Evolutionary conservation across 92 coral and sea anemone genomes (phyloP), one percentile per base, ranked within the genome.

Genomic region (Palythoa heliodiscus): DNA sequence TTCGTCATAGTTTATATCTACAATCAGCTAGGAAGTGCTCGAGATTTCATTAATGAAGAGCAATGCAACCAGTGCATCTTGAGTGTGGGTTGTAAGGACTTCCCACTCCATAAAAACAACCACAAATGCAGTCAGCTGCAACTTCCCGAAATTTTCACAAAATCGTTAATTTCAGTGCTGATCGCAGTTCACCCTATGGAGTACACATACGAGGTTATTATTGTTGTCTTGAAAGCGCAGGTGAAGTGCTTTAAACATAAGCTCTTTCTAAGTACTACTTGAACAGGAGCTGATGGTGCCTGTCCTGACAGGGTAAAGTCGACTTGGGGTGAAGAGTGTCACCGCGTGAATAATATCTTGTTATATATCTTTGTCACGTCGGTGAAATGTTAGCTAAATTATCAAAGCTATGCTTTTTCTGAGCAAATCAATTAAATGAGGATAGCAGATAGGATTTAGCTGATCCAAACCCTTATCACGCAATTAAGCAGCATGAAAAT

Each of bases 1-100:
- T 92, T 92, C 93, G 92, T 90, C 95, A 95, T 94, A 95, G 93
- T 95, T 94, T 94, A 94, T 94, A 94, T 93, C 98, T 94, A 90
- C 92, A 94, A 94, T 92, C 98, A 90, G 93, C 93, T 88, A 87
- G 90, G 77, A 82, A 86, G 88, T 89, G 82, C 76, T 87, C 88
- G 75, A 82, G 84, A 83, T 87, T 90, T 87, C 71, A 53, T 75
- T 71, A 77, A 79, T 83, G 93, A 87, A 87, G 88, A 83, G 84
- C 92, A 89, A 50, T 69, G 83, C 55, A 70, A 71, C 76, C 68
- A 24, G 82, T 73, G 79, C 83, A 80, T 29, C 52, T 66, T n/a
- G 60, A 80, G 58, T 67, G 74, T 80, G 74, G 63, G 11, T 39
- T 80, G 84, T 74, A 64, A 69, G 74, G 61, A 80, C 73, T 79